phyloP scores from a whole-genome alignment of 2,113 vertebrate genomes.

The Urocynchramus pylzowi region DNA sequence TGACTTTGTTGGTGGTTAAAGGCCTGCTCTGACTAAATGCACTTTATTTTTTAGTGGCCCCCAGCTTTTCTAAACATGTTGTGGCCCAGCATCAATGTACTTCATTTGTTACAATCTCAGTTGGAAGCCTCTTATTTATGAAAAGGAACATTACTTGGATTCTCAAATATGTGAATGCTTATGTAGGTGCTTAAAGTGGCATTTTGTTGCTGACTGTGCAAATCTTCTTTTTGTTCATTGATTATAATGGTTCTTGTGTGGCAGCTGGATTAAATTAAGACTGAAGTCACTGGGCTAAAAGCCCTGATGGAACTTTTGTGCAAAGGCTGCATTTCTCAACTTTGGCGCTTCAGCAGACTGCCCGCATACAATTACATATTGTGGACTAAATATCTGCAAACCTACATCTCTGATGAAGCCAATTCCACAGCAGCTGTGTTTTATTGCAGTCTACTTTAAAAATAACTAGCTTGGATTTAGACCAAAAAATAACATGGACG shows the following conservation, averaged over 20 bases:
- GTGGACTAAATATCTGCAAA: constrained; percentile 12
- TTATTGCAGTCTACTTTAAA: not conserved
- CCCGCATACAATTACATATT: not conserved
- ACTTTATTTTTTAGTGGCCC: not conserved
- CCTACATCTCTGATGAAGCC: not conserved
- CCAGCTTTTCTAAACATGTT: not conserved
- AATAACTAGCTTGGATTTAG: constrained; percentile 10
- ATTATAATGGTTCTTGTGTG: constrained; percentile 51
- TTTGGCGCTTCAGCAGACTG: not conserved
- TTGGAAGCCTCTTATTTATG: constrained; percentile 46
- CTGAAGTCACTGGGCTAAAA: constrained; percentile 55
- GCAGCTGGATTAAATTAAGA: constrained; percentile 64
- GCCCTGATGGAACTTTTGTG: constrained; percentile 54
- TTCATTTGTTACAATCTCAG: not conserved
- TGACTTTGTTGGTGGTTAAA: not conserved
- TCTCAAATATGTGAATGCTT: constrained; percentile 14
- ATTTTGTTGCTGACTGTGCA: constrained; percentile 41
- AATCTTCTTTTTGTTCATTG: constrained; percentile 55
- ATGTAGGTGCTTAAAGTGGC: not conserved
- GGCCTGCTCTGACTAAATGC: not conserved
- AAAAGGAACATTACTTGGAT: constrained; percentile 28
- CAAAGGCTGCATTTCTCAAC: constrained; percentile 42
- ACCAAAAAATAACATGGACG: not conserved
- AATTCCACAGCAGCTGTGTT: not conserved
- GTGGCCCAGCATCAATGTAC: not conserved